Evolutionary conservation across 1,140 invertebrate genomes (phyloP).

Genomic region (Macrosteles quadrilineatus): DNA sequence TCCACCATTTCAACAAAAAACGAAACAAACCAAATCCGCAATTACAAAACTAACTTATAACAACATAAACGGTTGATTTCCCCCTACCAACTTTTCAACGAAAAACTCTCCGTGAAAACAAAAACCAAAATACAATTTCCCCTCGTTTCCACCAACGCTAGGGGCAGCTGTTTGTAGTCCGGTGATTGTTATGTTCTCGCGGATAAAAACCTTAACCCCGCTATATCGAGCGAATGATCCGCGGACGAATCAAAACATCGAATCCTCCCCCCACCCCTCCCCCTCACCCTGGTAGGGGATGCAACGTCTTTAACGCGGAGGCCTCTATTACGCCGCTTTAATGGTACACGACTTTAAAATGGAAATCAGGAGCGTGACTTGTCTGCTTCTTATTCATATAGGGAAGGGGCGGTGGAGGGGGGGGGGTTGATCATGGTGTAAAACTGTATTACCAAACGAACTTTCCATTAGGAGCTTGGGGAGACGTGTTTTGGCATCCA

Average conservation of each 20-base stretch:
- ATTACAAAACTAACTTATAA: too few relatives aligned
- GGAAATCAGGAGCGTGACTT: neutral
- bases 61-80: too few relatives aligned
- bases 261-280: too few relatives aligned
- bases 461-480: neutral
- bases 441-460: too few relatives aligned
- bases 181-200: neutral
- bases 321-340: neutral
- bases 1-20: too few relatives aligned
- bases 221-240: neutral
- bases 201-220: neutral
- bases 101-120: too few relatives aligned
- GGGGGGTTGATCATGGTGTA: neutral
- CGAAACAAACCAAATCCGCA: too few relatives aligned
- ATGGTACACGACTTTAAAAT: neutral
- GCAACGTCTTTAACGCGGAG: conserved; percentile 1
- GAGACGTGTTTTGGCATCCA: neutral
- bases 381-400: neutral
- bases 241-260: conserved; percentile 3
- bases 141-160: too few relatives aligned
- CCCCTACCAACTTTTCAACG: too few relatives aligned
- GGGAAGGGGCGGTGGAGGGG: neutral
- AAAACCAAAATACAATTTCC: too few relatives aligned
- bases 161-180: neutral
- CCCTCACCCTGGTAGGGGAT: neutral